Conservation (phyloP, 92 coral and sea anemone species). For the Siderastrea siderea region DNA sequence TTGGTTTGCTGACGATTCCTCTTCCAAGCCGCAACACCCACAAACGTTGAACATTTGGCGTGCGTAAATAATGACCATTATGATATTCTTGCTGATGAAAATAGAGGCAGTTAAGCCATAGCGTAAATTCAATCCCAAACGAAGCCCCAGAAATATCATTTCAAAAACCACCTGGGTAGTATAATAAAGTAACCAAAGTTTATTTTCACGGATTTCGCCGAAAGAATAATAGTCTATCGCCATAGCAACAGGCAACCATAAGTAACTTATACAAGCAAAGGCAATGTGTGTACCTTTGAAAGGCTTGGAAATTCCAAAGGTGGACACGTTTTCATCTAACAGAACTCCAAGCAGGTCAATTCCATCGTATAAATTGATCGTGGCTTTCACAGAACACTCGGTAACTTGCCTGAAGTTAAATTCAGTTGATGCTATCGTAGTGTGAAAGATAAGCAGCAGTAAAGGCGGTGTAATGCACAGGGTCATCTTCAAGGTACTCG, state of each 20-base stretch:
- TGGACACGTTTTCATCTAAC: slow-evolving; percentile 1
- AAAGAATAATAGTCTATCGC: not conserved
- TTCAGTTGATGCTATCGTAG: not conserved
- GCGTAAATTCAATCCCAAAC: slow-evolving; percentile 1
- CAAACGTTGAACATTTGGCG: not conserved
- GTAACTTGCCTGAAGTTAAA: not conserved
- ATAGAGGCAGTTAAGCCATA: slow-evolving; percentile 5
- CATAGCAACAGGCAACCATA: slow-evolving; percentile 26
- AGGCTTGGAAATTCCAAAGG: not conserved
- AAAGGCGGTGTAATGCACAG: slow-evolving; percentile 24
- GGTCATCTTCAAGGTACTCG: slow-evolving; percentile 22
- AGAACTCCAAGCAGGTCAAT: slow-evolving; percentile 10
- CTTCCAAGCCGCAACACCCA: not conserved
- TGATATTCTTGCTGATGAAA: slow-evolving; percentile 35
- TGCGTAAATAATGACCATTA: not conserved
- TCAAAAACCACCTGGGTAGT: not conserved
- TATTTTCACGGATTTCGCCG: not conserved
- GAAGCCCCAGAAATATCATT: slow-evolving; percentile 26
- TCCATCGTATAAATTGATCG: slow-evolving; percentile 5
- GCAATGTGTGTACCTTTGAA: slow-evolving; percentile 1
- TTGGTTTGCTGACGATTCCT: not conserved
- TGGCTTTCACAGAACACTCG: not conserved
- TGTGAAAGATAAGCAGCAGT: not conserved
- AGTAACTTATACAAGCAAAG: slow-evolving; percentile 14
- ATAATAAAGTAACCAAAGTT: not conserved